phyloP scores from a whole-genome alignment of 2,797 vertebrate genomes.

The Sebastes iracundus region DNA sequence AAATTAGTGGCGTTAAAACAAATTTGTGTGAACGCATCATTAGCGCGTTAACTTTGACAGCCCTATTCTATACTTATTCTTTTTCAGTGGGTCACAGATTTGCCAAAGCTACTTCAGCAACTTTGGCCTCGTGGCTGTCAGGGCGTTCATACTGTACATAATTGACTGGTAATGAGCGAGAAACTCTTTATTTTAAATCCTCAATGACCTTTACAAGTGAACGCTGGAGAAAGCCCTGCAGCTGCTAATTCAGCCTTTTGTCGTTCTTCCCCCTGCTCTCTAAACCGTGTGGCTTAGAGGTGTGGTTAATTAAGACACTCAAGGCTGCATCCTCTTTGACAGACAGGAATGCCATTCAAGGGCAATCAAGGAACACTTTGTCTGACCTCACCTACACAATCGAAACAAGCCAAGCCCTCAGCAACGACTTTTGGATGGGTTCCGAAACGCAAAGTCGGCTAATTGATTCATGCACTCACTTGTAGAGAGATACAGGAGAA shows the following conservation, averaged over 20 bases:
- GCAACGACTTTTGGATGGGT: slow-evolving; percentile 1
- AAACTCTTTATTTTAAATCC: slow-evolving; percentile 76
- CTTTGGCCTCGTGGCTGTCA: slow-evolving; percentile 17
- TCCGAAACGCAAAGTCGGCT: background rate
- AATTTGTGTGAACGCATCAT: too few relatives aligned
- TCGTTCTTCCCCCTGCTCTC: slow-evolving; percentile 64
- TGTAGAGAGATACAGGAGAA: background rate
- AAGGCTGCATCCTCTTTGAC: slow-evolving; percentile 63
- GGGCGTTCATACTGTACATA: slow-evolving; percentile 54
- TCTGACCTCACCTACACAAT: slow-evolving; percentile 54
- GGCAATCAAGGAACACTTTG: slow-evolving; percentile 60
- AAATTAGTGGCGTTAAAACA: too few relatives aligned
- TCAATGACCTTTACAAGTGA: slow-evolving; percentile 72
- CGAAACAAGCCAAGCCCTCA: slow-evolving; percentile 24
- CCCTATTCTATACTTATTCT: background rate
- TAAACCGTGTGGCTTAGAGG: slow-evolving; percentile 48
- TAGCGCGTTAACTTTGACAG: background rate
- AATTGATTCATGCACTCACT: slow-evolving; percentile 32
- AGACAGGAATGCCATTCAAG: slow-evolving; percentile 66
- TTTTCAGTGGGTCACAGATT: slow-evolving; percentile 16
- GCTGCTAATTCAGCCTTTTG: slow-evolving; percentile 73
- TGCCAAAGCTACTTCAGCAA: slow-evolving; percentile 18
- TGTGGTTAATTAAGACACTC: slow-evolving; percentile 78
- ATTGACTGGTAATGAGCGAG: slow-evolving; percentile 73
- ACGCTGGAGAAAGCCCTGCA: slow-evolving; percentile 48